phyloP scores from a whole-genome alignment of 2,113 vertebrate genomes.

The Castor canadensis region DNA sequence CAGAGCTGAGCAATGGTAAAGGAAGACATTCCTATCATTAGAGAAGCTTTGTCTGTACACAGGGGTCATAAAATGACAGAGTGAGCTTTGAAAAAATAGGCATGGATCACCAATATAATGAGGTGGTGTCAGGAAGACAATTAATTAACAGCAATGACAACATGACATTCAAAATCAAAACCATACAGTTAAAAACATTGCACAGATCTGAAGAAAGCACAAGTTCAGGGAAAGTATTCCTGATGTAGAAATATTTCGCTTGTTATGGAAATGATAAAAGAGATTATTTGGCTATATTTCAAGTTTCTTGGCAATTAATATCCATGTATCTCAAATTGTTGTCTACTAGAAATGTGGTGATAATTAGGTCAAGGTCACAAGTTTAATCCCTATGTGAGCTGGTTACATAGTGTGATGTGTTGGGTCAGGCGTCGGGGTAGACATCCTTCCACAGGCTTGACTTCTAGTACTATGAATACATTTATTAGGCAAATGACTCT shows the following conservation, averaged over 20 bases:
- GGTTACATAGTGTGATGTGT: not conserved
- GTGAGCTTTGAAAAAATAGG: not conserved
- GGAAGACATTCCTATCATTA: constrained; percentile 32
- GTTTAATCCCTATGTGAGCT: not conserved
- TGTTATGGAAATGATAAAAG: not conserved
- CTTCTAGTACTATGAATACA: not conserved
- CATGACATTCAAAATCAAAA: not conserved
- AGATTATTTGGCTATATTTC: not conserved
- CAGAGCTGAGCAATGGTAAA: constrained; percentile 25
- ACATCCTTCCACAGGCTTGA: not conserved
- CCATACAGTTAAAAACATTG: not conserved
- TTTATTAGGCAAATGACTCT: not conserved
- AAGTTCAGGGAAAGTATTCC: constrained; percentile 1
- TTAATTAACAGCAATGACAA: not conserved
- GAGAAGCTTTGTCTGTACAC: not conserved
- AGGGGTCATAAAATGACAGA: constrained; percentile 26
- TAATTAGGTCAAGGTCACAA: constrained; percentile 42
- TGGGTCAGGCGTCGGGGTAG: not conserved
- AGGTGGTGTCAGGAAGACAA: constrained; percentile 36
- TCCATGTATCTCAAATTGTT: not conserved
- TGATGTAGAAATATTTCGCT: not conserved
- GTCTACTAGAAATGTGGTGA: constrained; percentile 8
- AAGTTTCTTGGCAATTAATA: constrained; percentile 8
- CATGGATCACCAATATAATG: constrained; percentile 48
- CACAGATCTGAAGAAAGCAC: constrained; percentile 21